Evolutionary conservation across 2,888 invertebrate species (phyloP).

Genomic region (Galerucella pusilla): DNA sequence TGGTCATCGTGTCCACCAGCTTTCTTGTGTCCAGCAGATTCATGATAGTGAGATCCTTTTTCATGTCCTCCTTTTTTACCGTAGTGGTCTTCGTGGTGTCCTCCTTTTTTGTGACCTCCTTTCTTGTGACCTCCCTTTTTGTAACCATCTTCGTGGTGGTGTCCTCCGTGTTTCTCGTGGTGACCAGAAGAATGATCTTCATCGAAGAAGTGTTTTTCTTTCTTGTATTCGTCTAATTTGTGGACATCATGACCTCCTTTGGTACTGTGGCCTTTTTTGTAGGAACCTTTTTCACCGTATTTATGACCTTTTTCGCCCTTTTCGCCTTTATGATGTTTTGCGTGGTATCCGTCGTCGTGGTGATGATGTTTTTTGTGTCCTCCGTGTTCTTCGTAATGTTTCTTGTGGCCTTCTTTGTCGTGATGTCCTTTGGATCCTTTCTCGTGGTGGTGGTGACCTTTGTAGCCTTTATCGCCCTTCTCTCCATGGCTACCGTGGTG

Average conservation of each 20-base stretch:
- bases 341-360: constrained; percentile 74
- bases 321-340: constrained; percentile 74
- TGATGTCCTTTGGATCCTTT: constrained; percentile 76
- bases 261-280: constrained; percentile 86
- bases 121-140: constrained; percentile 86
- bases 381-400: constrained; percentile 73
- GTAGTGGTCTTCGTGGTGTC: constrained; percentile 80
- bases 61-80: constrained; percentile 85
- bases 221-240: constrained; percentile 86
- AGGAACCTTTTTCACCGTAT: constrained; percentile 78
- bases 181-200: constrained; percentile 85
- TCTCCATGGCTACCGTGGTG: constrained; percentile 70
- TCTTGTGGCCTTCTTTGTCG: constrained; percentile 74
- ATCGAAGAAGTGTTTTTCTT: constrained; percentile 88
- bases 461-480: constrained; percentile 75
- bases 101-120: constrained; percentile 83
- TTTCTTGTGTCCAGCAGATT: constrained; percentile 83
- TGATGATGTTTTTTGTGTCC: constrained; percentile 73
- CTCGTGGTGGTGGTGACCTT: constrained; percentile 73
- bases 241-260: constrained; percentile 86
- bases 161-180: constrained; percentile 84
- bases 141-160: constrained; percentile 82
- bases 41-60: constrained; percentile 83
- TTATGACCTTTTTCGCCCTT: constrained; percentile 75
- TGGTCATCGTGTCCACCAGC: constrained; percentile 82